Evolutionary conservation across 1,140 invertebrate genomes (phyloP).

Genomic region (Chymomyza costata): DNA sequence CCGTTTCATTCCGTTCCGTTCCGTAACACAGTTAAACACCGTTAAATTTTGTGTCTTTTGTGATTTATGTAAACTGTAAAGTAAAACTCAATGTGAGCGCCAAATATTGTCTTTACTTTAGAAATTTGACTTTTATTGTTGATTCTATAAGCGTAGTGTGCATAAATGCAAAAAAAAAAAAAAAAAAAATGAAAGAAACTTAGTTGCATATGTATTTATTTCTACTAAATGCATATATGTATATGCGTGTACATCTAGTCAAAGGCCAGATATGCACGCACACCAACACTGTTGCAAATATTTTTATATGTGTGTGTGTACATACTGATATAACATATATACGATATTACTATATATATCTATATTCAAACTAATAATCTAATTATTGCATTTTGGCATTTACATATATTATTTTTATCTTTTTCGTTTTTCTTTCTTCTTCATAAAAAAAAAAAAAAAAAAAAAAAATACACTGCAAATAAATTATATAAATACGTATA

Average conservation of each 20-base stretch:
- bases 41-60: slow-evolving; percentile 61
- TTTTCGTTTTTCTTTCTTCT: slow-evolving; percentile 75
- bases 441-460: slow-evolving; percentile 67
- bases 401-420: slow-evolving; percentile 75
- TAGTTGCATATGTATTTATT: slow-evolving; percentile 50
- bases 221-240: slow-evolving; percentile 42
- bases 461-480: slow-evolving; percentile 57
- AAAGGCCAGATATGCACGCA: too few species aligned
- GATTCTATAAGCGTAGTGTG: slow-evolving; percentile 70
- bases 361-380: slow-evolving; percentile 73
- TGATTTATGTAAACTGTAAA: slow-evolving; percentile 23
- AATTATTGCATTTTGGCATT: slow-evolving; percentile 75
- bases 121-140: slow-evolving; percentile 36
- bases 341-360: slow-evolving; percentile 59
- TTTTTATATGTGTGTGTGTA: slow-evolving; percentile 54
- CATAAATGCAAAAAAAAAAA: slow-evolving; percentile 65
- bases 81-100: slow-evolving; percentile 45
- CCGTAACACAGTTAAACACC: slow-evolving; percentile 20
- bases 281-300: too few species aligned
- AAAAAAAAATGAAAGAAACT: slow-evolving; percentile 31
- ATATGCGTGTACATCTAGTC: slow-evolving; percentile 3
- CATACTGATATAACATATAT: slow-evolving; percentile 62
- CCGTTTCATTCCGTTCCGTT: slow-evolving; percentile 17
- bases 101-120: slow-evolving; percentile 36
- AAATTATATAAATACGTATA: slow-evolving; percentile 73